phyloP scores from a whole-genome alignment of 1,140 invertebrate species.

The Schlechtendalia chinensis region DNA sequence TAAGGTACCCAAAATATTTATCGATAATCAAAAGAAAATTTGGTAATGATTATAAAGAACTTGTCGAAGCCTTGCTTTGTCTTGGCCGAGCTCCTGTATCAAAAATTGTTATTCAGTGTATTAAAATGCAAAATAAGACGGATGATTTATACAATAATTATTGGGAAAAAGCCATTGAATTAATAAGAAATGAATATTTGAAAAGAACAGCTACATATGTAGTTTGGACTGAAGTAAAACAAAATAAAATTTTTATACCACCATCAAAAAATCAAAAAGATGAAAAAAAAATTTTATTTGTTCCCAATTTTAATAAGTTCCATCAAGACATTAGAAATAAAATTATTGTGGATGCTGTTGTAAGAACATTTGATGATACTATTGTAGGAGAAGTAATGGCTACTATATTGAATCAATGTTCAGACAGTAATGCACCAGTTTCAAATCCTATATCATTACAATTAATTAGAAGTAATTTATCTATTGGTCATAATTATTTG shows the following conservation, averaged over 20 bases:
- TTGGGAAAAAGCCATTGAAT: slow-evolving; percentile 44
- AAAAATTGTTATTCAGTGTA: slow-evolving; percentile 16
- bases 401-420: slow-evolving; percentile 40
- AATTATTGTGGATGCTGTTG: slow-evolving; percentile 31
- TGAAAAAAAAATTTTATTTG: slow-evolving; percentile 37
- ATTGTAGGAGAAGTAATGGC: slow-evolving; percentile 32
- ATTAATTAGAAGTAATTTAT: slow-evolving; percentile 41
- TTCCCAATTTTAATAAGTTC: slow-evolving; percentile 32
- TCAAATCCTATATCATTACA: slow-evolving; percentile 43
- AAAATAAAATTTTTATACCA: slow-evolving; percentile 23
- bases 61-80: slow-evolving; percentile 22
- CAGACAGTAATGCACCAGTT: slow-evolving; percentile 18
- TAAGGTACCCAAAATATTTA: slow-evolving; percentile 43
- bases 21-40: slow-evolving; percentile 41
- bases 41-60: slow-evolving; percentile 8
- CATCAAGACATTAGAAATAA: slow-evolving; percentile 43
- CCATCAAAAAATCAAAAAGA: slow-evolving; percentile 36
- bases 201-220: slow-evolving; percentile 35
- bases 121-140: slow-evolving; percentile 29
- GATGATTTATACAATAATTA: slow-evolving; percentile 9
- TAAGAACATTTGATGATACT: slow-evolving; percentile 33
- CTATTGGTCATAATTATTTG: slow-evolving; percentile 38
- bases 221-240: slow-evolving; percentile 36
- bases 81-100: slow-evolving; percentile 38
- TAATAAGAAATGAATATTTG: slow-evolving; percentile 39